phyloP scores from a whole-genome alignment of 2,113 vertebrate species.

The Emydura subglobosa region DNA sequence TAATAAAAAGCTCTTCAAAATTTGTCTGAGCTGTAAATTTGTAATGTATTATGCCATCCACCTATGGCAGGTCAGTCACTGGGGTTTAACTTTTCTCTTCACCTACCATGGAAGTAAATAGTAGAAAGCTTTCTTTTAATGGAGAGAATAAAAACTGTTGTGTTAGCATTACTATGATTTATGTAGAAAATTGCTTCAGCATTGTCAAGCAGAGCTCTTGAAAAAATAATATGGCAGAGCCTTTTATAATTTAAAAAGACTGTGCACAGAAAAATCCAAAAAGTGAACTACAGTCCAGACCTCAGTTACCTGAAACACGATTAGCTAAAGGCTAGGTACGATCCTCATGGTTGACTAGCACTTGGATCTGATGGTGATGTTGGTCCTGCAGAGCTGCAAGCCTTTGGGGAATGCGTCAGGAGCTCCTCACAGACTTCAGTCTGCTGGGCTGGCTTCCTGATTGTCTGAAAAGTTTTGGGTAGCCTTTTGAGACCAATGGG shows the following conservation, averaged over 20 bases:
- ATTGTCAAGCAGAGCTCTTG: conserved; percentile 44
- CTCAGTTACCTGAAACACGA: background rate
- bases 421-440: background rate
- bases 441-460: background rate
- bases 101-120: conserved; percentile 47
- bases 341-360: background rate
- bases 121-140: conserved; percentile 56
- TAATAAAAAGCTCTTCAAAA: conserved; percentile 21
- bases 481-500: background rate
- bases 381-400: accelerated
- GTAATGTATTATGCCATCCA: conserved; percentile 27
- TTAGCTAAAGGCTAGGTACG: background rate
- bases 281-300: background rate
- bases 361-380: background rate
- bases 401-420: background rate
- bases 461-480: background rate
- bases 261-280: background rate
- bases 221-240: conserved; percentile 45
- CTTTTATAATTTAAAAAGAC: background rate
- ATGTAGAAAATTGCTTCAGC: conserved; percentile 68
- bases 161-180: conserved; percentile 66
- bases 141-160: conserved; percentile 66
- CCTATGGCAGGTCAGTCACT: conserved; percentile 2
- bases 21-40: conserved; percentile 38
- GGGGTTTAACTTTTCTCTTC: conserved; percentile 40